Evolutionary conservation across 2,113 vertebrate genomes (phyloP).

Genomic region (Daubentonia madagascariensis): DNA sequence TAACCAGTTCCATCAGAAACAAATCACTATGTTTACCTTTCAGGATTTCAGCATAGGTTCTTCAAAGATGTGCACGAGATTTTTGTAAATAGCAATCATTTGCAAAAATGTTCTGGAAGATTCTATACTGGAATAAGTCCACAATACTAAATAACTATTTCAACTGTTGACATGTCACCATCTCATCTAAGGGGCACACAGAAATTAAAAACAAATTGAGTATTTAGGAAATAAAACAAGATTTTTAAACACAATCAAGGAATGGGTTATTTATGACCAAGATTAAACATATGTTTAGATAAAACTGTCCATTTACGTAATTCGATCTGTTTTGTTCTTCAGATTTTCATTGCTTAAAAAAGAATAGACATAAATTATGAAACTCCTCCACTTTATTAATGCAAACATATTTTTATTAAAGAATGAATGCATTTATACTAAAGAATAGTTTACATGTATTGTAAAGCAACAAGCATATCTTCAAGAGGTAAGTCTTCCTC

Average conservation of each 20-base stretch:
- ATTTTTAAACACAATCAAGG: neutral
- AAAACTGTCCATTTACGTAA: neutral
- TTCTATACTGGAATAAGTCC: neutral
- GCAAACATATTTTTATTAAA: conserved; percentile 85
- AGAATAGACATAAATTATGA: conserved; percentile 51
- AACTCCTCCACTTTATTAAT: conserved; percentile 72
- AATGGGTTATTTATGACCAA: neutral
- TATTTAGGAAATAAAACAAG: neutral
- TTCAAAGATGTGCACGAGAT: neutral
- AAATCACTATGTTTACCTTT: neutral
- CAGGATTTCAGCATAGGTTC: neutral
- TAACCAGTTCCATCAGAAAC: neutral
- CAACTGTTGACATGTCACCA: neutral
- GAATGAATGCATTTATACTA: conserved; percentile 84
- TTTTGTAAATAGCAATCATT: neutral
- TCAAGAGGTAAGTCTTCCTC: conserved; percentile 74
- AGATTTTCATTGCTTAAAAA: conserved; percentile 2
- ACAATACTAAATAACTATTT: neutral
- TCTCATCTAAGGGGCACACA: neutral
- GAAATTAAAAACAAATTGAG: neutral
- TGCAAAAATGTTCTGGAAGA: neutral
- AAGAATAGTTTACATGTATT: conserved; percentile 83
- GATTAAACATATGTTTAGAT: neutral
- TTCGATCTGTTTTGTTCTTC: neutral
- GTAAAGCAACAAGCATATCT: conserved; percentile 84